Evolutionary conservation across 2,888 invertebrate species (phyloP).

Genomic region (Scaptomyza cyrtandrae): DNA sequence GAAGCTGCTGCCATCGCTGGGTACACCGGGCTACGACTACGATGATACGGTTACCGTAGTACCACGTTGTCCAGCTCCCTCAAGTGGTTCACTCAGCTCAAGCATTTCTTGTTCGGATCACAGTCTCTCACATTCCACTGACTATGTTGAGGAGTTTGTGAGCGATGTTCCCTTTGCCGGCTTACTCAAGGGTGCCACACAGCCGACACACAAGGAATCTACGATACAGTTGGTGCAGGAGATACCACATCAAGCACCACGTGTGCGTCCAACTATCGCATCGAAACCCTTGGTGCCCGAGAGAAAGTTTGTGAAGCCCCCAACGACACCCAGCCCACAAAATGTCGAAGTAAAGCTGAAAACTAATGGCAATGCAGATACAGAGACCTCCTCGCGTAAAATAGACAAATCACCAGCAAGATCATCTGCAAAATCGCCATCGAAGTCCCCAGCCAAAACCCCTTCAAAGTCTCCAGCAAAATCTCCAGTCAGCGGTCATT

Average conservation of each 20-base stretch:
- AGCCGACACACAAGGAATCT: constrained; percentile 36
- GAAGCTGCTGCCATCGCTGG: constrained; percentile 63
- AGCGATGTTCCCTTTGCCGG: constrained; percentile 94
- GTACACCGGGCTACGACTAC: constrained; percentile 74
- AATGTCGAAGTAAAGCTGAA: constrained; percentile 49
- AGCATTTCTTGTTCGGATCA: constrained; percentile 91
- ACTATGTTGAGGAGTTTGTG: constrained; percentile 93
- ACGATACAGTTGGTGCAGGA: constrained; percentile 42
- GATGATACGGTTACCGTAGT: constrained; percentile 79
- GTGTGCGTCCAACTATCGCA: constrained; percentile 74
- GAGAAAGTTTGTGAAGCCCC: constrained; percentile 69
- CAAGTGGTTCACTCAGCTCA: constrained; percentile 90
- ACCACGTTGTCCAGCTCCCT: constrained; percentile 70
- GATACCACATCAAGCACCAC: constrained; percentile 37
- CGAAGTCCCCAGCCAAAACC: constrained; percentile 47
- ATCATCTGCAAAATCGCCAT: constrained; percentile 48
- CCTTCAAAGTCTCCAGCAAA: constrained; percentile 58
- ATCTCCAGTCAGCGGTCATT: constrained; percentile 60
- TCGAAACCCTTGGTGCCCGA: constrained; percentile 75
- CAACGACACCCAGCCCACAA: constrained; percentile 58
- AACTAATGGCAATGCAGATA: constrained; percentile 49
- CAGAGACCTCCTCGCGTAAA: constrained; percentile 7
- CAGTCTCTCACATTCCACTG: constrained; percentile 87
- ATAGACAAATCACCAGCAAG: constrained; percentile 28
- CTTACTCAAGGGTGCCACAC: constrained; percentile 92